A percentile compares a stretch with the other conserved stretches of the same genome.
Evolutionary conservation across 2,888 invertebrate genomes (phyloP).

Genomic region (Cheilosia grossa): DNA sequence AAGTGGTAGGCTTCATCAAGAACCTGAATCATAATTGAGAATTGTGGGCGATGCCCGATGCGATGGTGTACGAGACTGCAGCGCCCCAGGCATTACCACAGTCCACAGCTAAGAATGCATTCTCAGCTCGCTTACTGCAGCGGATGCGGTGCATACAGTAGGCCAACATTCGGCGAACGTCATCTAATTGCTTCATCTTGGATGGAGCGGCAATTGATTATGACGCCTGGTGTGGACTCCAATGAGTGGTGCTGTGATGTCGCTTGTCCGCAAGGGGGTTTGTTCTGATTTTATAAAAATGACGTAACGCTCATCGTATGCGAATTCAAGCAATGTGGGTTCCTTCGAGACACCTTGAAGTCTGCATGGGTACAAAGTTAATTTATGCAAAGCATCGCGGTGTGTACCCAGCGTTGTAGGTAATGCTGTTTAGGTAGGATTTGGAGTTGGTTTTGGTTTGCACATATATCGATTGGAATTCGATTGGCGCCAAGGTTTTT

Average conservation of each 20-base stretch:
- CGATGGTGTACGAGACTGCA: neutral
- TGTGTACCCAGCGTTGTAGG: neutral
- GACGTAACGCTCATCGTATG: conserved; percentile 42
- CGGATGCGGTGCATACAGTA: conserved; percentile 32
- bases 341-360: conserved; percentile 35
- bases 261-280: conserved; percentile 39
- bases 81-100: neutral
- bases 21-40: conserved; percentile 36
- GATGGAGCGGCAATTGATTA: conserved; percentile 58
- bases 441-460: conserved; percentile 14
- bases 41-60: conserved; percentile 31
- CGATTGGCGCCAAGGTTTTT: conserved; percentile 51
- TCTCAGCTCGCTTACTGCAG: conserved; percentile 8
- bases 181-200: conserved; percentile 60
- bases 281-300: conserved; percentile 55
- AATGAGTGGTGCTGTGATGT: conserved; percentile 21
- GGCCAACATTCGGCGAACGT: conserved; percentile 43
- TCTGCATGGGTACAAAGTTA: conserved; percentile 16
- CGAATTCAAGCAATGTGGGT: conserved; percentile 14
- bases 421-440: conserved; percentile 26
- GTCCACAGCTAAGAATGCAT: neutral
- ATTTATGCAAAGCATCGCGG: conserved; percentile 55
- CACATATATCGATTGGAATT: conserved; percentile 38
- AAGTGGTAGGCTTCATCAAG: conserved; percentile 30
- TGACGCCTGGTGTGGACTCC: conserved; percentile 36